Conservation (phyloP, 2,888 invertebrate genomes). For the Mayetiola destructor region DNA sequence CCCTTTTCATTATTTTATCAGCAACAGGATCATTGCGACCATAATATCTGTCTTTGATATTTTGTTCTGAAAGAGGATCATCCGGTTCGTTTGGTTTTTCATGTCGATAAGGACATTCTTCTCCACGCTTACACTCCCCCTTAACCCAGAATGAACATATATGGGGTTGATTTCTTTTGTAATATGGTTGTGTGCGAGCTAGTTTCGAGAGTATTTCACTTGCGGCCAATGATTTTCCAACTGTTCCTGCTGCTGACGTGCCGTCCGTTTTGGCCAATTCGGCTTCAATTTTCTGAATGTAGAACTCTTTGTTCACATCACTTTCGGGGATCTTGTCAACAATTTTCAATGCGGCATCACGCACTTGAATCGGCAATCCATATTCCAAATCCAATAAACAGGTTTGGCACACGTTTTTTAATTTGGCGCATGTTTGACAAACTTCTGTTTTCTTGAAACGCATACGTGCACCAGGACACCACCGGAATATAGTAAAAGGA, state of each 20-base stretch:
- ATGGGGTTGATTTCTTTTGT: conserved; percentile 80
- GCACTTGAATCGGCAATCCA: conserved; percentile 66
- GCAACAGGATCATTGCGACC: conserved; percentile 89
- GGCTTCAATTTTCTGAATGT: conserved; percentile 72
- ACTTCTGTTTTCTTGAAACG: conserved; percentile 90
- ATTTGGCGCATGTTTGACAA: conserved; percentile 79
- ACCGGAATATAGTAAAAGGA: conserved; percentile 84
- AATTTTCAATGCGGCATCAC: conserved; percentile 74
- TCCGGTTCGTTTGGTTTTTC: conserved; percentile 91
- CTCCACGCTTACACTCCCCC: conserved; percentile 84
- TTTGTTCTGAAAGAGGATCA: conserved; percentile 84
- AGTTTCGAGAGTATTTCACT: conserved; percentile 69
- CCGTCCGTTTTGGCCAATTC: conserved; percentile 42
- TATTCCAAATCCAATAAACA: conserved; percentile 83
- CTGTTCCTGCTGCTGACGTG: conserved; percentile 43
- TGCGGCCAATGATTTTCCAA: conserved; percentile 53
- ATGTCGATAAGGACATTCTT: conserved; percentile 87
- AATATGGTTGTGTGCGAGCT: conserved; percentile 80
- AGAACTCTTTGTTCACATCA: conserved; percentile 84
- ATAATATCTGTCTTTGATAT: conserved; percentile 80
- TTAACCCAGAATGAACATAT: conserved; percentile 94
- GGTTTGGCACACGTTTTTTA: conserved; percentile 89
- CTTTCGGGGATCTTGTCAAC: conserved; percentile 76
- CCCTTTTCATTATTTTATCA: conserved; percentile 72
- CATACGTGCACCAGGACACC: conserved; percentile 88